Base-by-base conservation (phyloP, 2,888 invertebrate genomes). In the Oligia latruncula region DNA sequence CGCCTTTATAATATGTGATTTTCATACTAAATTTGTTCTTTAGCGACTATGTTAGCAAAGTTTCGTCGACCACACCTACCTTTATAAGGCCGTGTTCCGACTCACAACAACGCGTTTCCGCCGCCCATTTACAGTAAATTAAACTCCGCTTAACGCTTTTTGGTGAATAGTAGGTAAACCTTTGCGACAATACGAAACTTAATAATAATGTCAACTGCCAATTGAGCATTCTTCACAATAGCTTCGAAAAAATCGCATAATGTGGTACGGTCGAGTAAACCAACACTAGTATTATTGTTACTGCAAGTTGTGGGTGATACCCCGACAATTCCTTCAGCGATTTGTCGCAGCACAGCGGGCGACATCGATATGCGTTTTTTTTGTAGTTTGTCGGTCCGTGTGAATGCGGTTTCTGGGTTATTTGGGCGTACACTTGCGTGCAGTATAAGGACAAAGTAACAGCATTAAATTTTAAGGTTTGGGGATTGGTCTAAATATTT, bases 381-480 rank as follows among this genome's bases (percentile, higher is more conserved):
- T 88, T 87, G 82, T 71, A 72, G 60, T 85, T 91, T 87, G 84
- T 87, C 74, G 77, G 80, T 58, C 80, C 72, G 90, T 90, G 92
- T 89, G 92, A 94, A 93, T 91, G 93, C 90, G 93, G 94, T 94
- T 93, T 94, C 87, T 93, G 87, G 93, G 94, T 93, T 93, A 95
- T 88, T 92, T 87, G 82, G 83, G 86, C 78, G 81, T 89, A 87
- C 82, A 87, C 84, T 84, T 64, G 1, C 43, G 82, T 73, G 84
- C 90, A 81, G 46, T 73, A 46, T 70, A 65, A 70, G 52, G 66
- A 43, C 35, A 43, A 13, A 77, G 60, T 73, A n/a, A 58, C 2
- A 52, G n/a, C 13, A 71, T 72, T 46, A 46, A 46, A 46, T 46
- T 60, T 62, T 43, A 35, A 29, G 1, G 3, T 2, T 76, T 40